Evolutionary conservation across 2,113 vertebrate genomes (phyloP), one percentile per base, ranked within the genome.

Genomic region (Syngnathoides biaculeatus): DNA sequence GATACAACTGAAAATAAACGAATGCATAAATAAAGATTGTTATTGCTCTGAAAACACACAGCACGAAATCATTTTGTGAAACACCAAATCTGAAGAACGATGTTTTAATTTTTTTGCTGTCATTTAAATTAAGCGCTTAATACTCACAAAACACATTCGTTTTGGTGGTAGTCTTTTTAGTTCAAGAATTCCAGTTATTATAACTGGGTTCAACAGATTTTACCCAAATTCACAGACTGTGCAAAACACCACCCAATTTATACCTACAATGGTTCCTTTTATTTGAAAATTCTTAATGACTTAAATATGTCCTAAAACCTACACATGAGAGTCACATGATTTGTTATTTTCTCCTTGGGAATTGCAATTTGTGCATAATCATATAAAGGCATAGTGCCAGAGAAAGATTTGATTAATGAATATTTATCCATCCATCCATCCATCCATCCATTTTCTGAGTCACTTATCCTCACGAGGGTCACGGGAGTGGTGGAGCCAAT

Each of bases 311-410:
- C 10, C 6, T 43, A 48, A 48, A 48, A 48, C 45, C 14, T 20
- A 20, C 4, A 39, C 69, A 47, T 56, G 14, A 26, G 42, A 68
- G 68, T 55, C 43, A 35, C 70, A 43, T 22, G 30, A 42, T 22
- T 70, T 65, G 24, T 3, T 50, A 12, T 22, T 42, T 15, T 0
- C 20, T 38, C 15, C 27, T 62, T 15, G 45, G 30, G 63, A 67
- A 60, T 58, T 48, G 45, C 45, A 48, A 48, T 48, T 48, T 48
- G 14, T 17, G 5, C 45, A 5, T 17, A 48, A 48, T 17, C 45
- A 48, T 48, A 35, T 6, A 35, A 35, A 35, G 2, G 1, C 30
- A 35, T 35, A 35, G 3, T 35, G 6, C 3, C 30, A 35, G 30
- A 35, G 30, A 35, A 6, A 35, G 30, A 48, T 48, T 48, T 48